These are phyloP conservation scores for Saturnia pavonia DNA, from an alignment of 2,888 invertebrate genomes.

Conservation along the genomic window DNA sequence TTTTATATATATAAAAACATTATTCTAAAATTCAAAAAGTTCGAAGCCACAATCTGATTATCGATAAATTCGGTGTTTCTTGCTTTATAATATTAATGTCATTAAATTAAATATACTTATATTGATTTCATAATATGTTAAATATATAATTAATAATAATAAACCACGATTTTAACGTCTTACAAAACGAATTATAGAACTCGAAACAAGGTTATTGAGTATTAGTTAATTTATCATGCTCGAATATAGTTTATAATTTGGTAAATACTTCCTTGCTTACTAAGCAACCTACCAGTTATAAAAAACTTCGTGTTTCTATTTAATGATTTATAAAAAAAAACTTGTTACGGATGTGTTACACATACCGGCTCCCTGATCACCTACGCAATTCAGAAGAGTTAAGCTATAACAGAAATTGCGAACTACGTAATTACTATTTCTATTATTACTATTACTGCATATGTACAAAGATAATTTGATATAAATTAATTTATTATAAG, in stretches of 20 bases:
- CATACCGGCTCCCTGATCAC: too few relatives aligned
- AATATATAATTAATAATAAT: not conserved
- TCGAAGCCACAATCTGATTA: not conserved
- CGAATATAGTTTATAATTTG: not conserved
- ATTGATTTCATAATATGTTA: not conserved
- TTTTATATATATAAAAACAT: slow-evolving; percentile 23
- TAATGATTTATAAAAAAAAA: too few relatives aligned
- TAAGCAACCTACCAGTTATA: not conserved
- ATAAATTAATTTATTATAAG: not conserved
- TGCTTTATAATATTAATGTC: not conserved
- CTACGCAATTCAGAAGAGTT: too few relatives aligned
- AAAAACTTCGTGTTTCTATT: not conserved
- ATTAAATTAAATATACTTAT: not conserved
- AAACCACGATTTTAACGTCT: not conserved
- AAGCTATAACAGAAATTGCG: too few relatives aligned
- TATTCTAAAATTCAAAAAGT: not conserved
- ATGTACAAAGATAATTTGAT: too few relatives aligned
- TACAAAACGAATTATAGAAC: not conserved
- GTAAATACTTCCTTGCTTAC: not conserved
- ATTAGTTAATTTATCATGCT: not conserved
- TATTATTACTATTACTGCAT: too few relatives aligned
- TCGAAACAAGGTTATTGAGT: not conserved
- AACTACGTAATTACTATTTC: too few relatives aligned
- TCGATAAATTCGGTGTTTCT: not conserved
- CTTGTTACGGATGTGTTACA: too few relatives aligned